phyloP scores from a whole-genome alignment of 1,140 invertebrate genomes.

The Pissodes strobi region DNA sequence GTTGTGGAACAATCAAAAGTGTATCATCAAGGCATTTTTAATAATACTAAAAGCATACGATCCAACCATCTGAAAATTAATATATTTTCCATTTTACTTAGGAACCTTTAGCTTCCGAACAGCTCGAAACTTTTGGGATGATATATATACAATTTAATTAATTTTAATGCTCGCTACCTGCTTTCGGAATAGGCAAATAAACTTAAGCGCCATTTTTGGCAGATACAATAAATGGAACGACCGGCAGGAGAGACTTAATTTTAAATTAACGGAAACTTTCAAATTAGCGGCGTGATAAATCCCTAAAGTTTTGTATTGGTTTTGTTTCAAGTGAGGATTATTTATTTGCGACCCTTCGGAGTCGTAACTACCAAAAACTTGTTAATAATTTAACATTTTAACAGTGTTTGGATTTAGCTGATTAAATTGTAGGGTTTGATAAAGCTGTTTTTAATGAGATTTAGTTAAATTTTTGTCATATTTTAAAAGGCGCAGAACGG shows the following conservation, averaged over 20 bases:
- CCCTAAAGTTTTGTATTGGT: conserved; percentile 4
- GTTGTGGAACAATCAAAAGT: too few species aligned
- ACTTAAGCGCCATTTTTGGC: background rate
- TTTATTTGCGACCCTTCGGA: conserved; percentile 1
- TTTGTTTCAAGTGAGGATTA: background rate
- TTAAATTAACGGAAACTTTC: conserved; percentile 9
- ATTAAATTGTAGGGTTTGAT: too few species aligned
- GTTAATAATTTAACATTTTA: background rate
- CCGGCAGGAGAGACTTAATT: background rate
- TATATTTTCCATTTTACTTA: too few species aligned
- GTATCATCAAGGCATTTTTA: too few species aligned
- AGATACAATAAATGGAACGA: conserved; percentile 10
- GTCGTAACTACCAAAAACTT: background rate
- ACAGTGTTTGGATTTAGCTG: too few species aligned
- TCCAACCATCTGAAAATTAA: too few species aligned
- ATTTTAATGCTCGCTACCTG: background rate
- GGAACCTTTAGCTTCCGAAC: too few species aligned
- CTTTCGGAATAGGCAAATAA: conserved; percentile 2
- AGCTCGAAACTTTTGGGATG: conserved; percentile 4
- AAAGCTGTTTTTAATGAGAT: too few species aligned
- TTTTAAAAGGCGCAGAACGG: too few species aligned
- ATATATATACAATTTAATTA: conserved; percentile 6
- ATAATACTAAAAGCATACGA: too few species aligned
- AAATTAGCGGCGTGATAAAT: conserved; percentile 10
- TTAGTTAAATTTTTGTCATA: too few species aligned